Percentiles rank a stretch among this genome's conserved stretches.
Evolutionary conservation across 2,888 invertebrate species (phyloP).

Genomic region (Drosophila nigricruria): DNA sequence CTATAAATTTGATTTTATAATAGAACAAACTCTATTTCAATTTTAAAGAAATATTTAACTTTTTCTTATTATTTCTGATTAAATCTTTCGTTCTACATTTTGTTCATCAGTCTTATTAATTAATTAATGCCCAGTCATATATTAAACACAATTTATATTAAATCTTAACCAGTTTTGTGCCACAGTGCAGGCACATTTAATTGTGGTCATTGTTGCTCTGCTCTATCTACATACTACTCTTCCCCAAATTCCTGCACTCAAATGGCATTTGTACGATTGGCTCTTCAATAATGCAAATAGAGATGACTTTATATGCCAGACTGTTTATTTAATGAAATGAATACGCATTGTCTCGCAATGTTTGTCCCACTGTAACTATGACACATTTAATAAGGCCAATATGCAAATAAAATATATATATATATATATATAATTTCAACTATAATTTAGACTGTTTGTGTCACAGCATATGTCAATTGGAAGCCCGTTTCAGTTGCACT

Average conservation of each 20-base stretch:
- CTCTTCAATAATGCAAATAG: slow-evolving; percentile 22
- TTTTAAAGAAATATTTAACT: background rate
- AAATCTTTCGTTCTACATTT: background rate
- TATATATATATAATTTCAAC: slow-evolving; percentile 2
- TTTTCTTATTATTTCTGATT: background rate
- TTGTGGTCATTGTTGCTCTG: background rate
- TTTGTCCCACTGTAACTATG: slow-evolving; percentile 7
- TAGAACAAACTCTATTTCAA: background rate
- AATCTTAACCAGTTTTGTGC: background rate
- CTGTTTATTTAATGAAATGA: slow-evolving; percentile 55
- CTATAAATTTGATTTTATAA: too few relatives aligned
- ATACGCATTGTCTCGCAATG: slow-evolving; percentile 8
- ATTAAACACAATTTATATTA: background rate
- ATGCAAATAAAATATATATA: slow-evolving; percentile 47
- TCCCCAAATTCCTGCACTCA: background rate
- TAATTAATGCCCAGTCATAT: background rate
- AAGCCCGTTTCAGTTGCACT: slow-evolving; percentile 67
- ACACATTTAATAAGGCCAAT: slow-evolving; percentile 50
- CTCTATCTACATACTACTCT: background rate
- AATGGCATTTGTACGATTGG: slow-evolving; percentile 15
- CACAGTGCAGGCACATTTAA: background rate
- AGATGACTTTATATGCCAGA: slow-evolving; percentile 11
- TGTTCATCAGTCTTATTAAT: background rate
- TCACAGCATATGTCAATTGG: slow-evolving; percentile 63
- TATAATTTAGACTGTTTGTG: slow-evolving; percentile 20